Base-by-base conservation (phyloP, 2,888 invertebrate genomes). In the Galeruca laticollis region DNA sequence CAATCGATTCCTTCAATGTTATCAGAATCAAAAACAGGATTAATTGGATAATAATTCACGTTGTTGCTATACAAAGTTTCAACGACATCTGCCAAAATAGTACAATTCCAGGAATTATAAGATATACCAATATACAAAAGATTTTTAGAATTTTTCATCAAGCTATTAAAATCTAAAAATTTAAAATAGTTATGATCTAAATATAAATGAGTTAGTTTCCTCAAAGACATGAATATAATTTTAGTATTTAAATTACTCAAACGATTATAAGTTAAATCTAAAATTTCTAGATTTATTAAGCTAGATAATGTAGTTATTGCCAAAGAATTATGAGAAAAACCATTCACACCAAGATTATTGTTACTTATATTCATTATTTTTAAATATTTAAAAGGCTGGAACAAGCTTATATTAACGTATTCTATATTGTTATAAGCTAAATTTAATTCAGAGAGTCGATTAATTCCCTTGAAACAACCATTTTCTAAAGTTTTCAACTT, bases 1-100 rank as follows among this genome's bases (percentile, higher is more conserved):
- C 69, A 69, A 37, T 60, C 43, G 40, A 69, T 69, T 6, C 69
- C 69, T 43, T 69, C 69, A n/a, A 69, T 54, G 54, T 69, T 69
- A 65, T 69, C 69, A 13, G 31, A 2, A 11, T 60, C 21, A n/a
- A 43, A 69, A 18, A 60, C 21, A 2, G 69, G 60, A 37, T 26
- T 2, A 37, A 59, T 20, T 0, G 69, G 57, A 15, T 11, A 13
- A 60, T 65, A 69, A 52, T 47, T 60, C 1, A 69, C 40, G 21
- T 9, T 60, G 11, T 52, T 21, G 13, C 60, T 51, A 31, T 60
- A 57, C 21, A 69, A 69, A 5, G 11, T 35, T 69, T 65, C 37
- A 11, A 54, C 18, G 5, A 60, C 31, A 33, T 57, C 13, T 10
- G 64, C 21, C 9, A 69, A 26, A 33, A 65, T 54, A 5, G 59